Percentiles rank a stretch among this genome's conserved stretches.
Evolutionary conservation across 2,113 vertebrate genomes (phyloP).

Genomic region (Dicentrarchus labrax): DNA sequence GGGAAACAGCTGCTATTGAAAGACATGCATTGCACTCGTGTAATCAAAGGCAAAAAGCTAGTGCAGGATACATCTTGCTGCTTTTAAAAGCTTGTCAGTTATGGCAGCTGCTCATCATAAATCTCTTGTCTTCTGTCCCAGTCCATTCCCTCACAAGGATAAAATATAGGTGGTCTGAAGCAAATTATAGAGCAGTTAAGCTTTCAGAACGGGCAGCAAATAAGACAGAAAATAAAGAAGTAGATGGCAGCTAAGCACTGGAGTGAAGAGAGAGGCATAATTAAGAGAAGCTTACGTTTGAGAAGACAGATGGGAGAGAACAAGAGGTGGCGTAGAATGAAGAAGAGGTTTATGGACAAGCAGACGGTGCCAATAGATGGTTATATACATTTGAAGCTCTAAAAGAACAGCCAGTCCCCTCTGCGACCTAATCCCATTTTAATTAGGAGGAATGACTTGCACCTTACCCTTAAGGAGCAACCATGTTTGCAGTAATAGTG

Average conservation of each 20-base stretch:
- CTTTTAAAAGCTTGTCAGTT: slow-evolving; percentile 44
- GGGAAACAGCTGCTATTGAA: neutral
- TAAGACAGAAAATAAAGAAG: neutral
- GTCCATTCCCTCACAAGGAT: slow-evolving; percentile 21
- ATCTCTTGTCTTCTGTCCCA: slow-evolving; percentile 40
- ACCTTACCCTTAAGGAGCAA: neutral
- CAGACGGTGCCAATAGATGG: slow-evolving; percentile 12
- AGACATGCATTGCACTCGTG: neutral
- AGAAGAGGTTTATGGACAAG: slow-evolving; percentile 13
- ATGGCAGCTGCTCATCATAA: slow-evolving; percentile 59
- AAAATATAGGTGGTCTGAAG: slow-evolving; percentile 21
- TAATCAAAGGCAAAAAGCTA: slow-evolving; percentile 2
- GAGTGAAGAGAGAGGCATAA: slow-evolving; percentile 25
- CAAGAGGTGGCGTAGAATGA: slow-evolving; percentile 26
- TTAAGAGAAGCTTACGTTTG: slow-evolving; percentile 36
- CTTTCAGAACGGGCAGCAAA: slow-evolving; percentile 32
- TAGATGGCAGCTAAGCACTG: neutral
- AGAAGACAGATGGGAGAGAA: slow-evolving; percentile 31
- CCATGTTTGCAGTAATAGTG: slow-evolving; percentile 29
- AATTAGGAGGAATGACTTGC: slow-evolving; percentile 34
- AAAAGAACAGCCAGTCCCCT: slow-evolving; percentile 15
- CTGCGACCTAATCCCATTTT: slow-evolving; percentile 33
- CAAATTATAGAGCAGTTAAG: slow-evolving; percentile 27
- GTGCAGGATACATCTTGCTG: neutral
- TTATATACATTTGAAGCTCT: slow-evolving; percentile 29